phyloP scores from a whole-genome alignment of 2,113 vertebrate species.

The Coreoperca whiteheadi region DNA sequence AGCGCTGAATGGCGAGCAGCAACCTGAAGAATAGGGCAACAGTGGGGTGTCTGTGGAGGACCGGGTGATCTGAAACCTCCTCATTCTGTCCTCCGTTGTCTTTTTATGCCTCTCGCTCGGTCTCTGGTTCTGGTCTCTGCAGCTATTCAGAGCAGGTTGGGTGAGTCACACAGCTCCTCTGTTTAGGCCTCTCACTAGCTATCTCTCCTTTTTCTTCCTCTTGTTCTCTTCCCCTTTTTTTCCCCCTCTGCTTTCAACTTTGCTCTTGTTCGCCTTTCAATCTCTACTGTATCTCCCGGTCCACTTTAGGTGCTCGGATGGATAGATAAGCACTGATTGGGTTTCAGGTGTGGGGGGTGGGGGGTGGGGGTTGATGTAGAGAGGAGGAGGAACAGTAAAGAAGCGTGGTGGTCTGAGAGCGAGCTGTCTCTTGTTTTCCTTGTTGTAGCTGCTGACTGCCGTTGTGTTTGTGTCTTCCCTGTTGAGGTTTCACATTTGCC shows the following conservation, averaged over 20 bases:
- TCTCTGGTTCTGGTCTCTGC: constrained; percentile 60
- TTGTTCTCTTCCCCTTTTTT: constrained; percentile 24
- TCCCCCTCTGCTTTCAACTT: constrained; percentile 19
- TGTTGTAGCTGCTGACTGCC: constrained; percentile 49
- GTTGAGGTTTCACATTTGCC: constrained; percentile 67
- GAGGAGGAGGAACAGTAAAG: constrained; percentile 10
- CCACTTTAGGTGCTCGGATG: constrained; percentile 50
- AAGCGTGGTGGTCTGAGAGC: constrained; percentile 38
- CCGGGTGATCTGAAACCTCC: constrained; percentile 70
- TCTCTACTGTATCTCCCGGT: constrained; percentile 42
- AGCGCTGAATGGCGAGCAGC: constrained; percentile 62
- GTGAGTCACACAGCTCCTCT: constrained; percentile 64
- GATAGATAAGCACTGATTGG: constrained; percentile 62
- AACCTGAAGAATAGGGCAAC: constrained; percentile 60
- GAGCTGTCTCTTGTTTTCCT: constrained; percentile 40
- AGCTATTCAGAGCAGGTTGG: constrained; percentile 64
- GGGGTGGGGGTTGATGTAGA: not conserved
- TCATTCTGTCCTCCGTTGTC: constrained; percentile 54
- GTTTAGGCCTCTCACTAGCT: constrained; percentile 29
- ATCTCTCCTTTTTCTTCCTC: constrained; percentile 29
- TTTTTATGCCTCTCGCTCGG: constrained; percentile 50
- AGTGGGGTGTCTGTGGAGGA: constrained; percentile 66
- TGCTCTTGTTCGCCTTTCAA: constrained; percentile 47
- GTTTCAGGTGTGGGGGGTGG: not conserved
- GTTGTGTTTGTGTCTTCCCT: constrained; percentile 66